Evolutionary conservation across 2,888 invertebrate genomes (phyloP).

Genomic region (Sphinx pinastri): DNA sequence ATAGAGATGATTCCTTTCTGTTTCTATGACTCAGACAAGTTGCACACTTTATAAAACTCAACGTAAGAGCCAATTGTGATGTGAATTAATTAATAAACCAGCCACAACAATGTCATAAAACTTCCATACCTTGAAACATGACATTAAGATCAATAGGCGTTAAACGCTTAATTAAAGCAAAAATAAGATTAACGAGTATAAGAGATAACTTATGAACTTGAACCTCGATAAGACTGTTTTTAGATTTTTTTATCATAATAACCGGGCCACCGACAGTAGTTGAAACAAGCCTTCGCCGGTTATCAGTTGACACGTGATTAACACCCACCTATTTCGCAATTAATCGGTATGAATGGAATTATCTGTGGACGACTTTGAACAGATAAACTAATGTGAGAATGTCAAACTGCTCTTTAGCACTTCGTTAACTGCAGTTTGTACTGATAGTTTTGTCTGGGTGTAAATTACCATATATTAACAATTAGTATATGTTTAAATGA

Average conservation of each 20-base stretch:
- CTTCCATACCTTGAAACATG: neutral
- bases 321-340: constrained; percentile 13
- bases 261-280: neutral
- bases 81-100: neutral
- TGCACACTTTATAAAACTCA: too few relatives aligned
- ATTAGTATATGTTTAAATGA: too few relatives aligned
- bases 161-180: constrained; percentile 18
- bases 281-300: neutral
- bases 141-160: constrained; percentile 2
- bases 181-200: constrained; percentile 14
- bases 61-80: neutral
- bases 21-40: too few relatives aligned
- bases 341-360: constrained; percentile 14
- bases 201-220: constrained; percentile 21
- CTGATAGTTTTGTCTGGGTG: too few relatives aligned
- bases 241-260: constrained; percentile 15
- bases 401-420: neutral
- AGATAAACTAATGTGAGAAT: neutral
- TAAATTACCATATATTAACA: too few relatives aligned
- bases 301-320: constrained; percentile 22
- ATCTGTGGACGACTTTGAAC: neutral
- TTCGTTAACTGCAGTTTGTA: too few relatives aligned
- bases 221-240: constrained; percentile 11
- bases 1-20: too few relatives aligned
- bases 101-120: neutral